Evolutionary conservation across 2,797 vertebrate species (phyloP), one percentile per base, ranked within the genome.

Genomic region (Sebastes taczanowskii): DNA sequence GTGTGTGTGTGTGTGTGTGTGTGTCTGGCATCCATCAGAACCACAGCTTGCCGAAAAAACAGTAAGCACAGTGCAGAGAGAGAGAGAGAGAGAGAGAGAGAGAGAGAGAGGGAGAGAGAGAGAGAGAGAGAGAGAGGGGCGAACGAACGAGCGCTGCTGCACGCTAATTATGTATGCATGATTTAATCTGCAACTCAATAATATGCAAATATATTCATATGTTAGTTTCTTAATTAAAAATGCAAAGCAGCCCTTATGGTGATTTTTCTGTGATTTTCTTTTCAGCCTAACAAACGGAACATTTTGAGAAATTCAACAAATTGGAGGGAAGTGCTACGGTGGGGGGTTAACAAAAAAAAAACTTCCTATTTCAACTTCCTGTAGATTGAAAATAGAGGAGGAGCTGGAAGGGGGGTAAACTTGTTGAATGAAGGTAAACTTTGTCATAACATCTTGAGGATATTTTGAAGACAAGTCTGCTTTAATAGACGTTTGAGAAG

Each of bases 221-320:
- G 98, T 98, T 99, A 98, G 98, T 99, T 98, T 98, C 97, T 99
- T 98, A 99, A 99, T 99, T 99, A 98, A 99, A 99, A 99, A 99
- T 99, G 97, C 97, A 98, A 99, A 99, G 97, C 97, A 99, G 98
- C 96, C 98, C 98, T 98, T 99, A 97, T 99, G 98, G 97, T 98
- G 98, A 97, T 97, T 94, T 94, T 92, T 97, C 97, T 97, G 96
- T 96, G 97, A 97, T 95, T 94, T 94, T 92, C 88, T 97, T 96
- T 93, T 92, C 92, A 90, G 96, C 95, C 96, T 88, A 86, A 97
- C 97, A 97, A 98, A 98, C 96, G 95, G 96, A 97, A 97, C 96
- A 96, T 97, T 98, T 96, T 70, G 81, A 95, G 95, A 94, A 97
- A 97, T 95, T 95, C 95, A 94, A 96, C 95, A 95, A 94, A 91